These are phyloP conservation scores for Perca fluviatilis DNA, from an alignment of 2,113 vertebrate genomes.

Conservation along the genomic window DNA sequence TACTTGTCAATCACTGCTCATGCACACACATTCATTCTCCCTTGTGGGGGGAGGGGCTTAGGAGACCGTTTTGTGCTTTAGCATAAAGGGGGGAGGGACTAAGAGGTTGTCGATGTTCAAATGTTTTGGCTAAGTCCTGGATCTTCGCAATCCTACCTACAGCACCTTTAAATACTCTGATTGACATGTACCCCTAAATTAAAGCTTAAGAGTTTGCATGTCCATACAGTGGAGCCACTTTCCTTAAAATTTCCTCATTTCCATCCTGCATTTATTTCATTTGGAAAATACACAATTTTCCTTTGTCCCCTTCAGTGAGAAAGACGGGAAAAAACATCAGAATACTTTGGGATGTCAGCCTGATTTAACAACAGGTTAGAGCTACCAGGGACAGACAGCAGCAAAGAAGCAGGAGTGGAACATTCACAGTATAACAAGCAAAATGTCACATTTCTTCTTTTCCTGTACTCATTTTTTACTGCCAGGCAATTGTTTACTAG, in stretches of 20 bases:
- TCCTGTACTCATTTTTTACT: slow-evolving; percentile 21
- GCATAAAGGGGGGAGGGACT: no score
- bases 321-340: slow-evolving; percentile 82
- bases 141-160: no score
- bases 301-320: slow-evolving; percentile 75
- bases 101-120: no score
- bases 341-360: slow-evolving; percentile 1
- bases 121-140: no score
- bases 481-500: background rate
- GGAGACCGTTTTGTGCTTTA: no score
- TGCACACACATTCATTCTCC: no score
- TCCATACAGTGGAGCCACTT: slow-evolving; percentile 1
- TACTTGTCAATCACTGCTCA: no score
- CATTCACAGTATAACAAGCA: background rate
- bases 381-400: background rate
- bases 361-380: slow-evolving; percentile 34
- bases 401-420: background rate
- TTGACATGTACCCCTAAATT: background rate
- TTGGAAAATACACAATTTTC: slow-evolving; percentile 73
- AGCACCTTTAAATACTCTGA: background rate
- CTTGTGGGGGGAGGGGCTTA: no score
- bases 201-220: slow-evolving; percentile 22
- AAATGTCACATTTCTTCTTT: slow-evolving; percentile 24
- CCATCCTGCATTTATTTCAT: slow-evolving; percentile 42
- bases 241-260: slow-evolving; percentile 3